phyloP scores from a whole-genome alignment of 2,888 invertebrate species.

The Ischnus inquisitorius region DNA sequence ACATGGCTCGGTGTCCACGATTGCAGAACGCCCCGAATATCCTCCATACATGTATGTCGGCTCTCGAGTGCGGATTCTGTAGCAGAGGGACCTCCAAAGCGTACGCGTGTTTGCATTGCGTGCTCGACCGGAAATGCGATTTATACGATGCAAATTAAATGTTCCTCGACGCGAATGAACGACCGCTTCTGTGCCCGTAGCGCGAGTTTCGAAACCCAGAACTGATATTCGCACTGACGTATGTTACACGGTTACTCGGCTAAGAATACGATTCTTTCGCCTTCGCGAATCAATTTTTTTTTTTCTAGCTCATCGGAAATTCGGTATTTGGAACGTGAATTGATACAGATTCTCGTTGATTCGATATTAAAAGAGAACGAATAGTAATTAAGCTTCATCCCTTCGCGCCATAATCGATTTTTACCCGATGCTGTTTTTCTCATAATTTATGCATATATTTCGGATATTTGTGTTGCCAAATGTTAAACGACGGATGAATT shows the following conservation, averaged over 20 bases:
- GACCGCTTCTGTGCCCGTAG: neutral
- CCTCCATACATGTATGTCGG: slow-evolving; percentile 1
- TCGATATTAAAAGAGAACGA: neutral
- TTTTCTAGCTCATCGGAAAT: neutral
- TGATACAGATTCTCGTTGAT: neutral
- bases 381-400: neutral
- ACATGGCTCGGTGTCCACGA: slow-evolving; percentile 36
- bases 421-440: neutral
- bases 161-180: slow-evolving; percentile 67
- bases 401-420: neutral
- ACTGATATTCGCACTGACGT: neutral
- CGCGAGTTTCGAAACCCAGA: neutral
- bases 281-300: neutral
- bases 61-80: slow-evolving; percentile 61
- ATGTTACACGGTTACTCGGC: neutral
- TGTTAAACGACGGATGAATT: neutral
- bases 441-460: neutral
- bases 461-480: neutral
- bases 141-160: slow-evolving; percentile 84
- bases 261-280: neutral
- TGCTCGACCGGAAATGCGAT: slow-evolving; percentile 83
- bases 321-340: neutral
- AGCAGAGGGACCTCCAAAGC: slow-evolving; percentile 76
- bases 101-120: slow-evolving; percentile 83
- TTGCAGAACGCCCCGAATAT: slow-evolving; percentile 21